Evolutionary conservation across 1,140 invertebrate genomes (phyloP).

Genomic region (Intoshia linei): DNA sequence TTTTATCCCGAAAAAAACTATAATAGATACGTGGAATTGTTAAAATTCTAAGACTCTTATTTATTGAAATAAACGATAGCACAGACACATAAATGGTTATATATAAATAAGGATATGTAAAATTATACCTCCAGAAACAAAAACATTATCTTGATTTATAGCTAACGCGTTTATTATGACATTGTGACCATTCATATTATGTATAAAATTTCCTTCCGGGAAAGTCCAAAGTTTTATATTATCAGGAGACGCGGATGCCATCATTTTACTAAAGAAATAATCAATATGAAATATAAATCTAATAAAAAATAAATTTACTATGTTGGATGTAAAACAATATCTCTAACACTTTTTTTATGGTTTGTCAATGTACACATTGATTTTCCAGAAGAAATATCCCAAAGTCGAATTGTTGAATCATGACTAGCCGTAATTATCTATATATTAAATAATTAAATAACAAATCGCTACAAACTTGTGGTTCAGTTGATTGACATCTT

Average conservation of each 20-base stretch:
- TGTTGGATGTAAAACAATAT: conserved; percentile 56
- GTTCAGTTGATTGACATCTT: conserved; percentile 56
- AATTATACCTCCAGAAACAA: conserved; percentile 52
- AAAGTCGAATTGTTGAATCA: conserved; percentile 45
- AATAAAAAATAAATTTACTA: conserved; percentile 26
- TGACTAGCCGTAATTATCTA: conserved; percentile 34
- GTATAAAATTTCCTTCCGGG: conserved; percentile 82
- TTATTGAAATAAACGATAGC: background rate
- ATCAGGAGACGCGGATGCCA: conserved; percentile 80
- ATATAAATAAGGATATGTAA: background rate
- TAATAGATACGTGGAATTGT: background rate
- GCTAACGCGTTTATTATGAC: conserved; percentile 82
- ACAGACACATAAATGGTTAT: background rate
- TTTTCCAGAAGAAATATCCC: conserved; percentile 82
- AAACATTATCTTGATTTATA: conserved; percentile 58
- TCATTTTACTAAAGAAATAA: conserved; percentile 38
- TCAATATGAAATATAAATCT: background rate
- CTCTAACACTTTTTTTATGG: conserved; percentile 86
- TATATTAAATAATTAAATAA: conserved; percentile 1
- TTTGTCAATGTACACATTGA: conserved; percentile 74
- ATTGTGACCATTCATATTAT: conserved; percentile 82
- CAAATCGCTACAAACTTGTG: conserved; percentile 38
- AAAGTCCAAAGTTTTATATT: conserved; percentile 98
- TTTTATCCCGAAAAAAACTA: background rate
- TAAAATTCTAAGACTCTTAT: background rate